phyloP scores from a whole-genome alignment of 1,140 invertebrate species.

The Bilobella aurantiaca region DNA sequence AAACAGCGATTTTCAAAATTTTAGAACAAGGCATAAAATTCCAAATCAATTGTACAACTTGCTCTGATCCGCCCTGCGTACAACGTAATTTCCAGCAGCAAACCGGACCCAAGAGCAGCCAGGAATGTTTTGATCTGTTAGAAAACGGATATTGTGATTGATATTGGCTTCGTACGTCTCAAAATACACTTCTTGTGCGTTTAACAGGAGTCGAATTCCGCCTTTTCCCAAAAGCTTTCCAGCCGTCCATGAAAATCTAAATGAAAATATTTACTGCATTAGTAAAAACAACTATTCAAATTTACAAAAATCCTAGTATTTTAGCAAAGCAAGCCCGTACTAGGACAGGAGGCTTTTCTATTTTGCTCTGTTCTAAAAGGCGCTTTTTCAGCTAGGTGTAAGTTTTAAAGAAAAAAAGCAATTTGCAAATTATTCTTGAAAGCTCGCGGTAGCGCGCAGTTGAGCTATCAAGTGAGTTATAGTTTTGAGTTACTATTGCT shows the following conservation, averaged over 20 bases:
- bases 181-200: slow-evolving; percentile 16
- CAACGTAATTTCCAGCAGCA: background rate
- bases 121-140: slow-evolving; percentile 21
- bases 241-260: slow-evolving; percentile 16
- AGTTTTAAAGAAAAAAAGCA: too few relatives aligned
- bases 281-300: too few relatives aligned
- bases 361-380: too few relatives aligned
- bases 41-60: background rate
- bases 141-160: slow-evolving; percentile 26
- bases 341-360: too few relatives aligned
- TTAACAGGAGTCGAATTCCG: background rate
- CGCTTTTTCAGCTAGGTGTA: too few relatives aligned
- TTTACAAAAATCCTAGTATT: too few relatives aligned
- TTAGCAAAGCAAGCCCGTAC: too few relatives aligned
- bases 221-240: background rate
- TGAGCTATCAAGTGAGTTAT: too few relatives aligned
- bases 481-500: too few relatives aligned
- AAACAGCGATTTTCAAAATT: background rate
- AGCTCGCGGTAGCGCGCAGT: too few relatives aligned
- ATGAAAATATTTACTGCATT: too few relatives aligned
- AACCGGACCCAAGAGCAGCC: slow-evolving; percentile 22
- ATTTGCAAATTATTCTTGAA: too few relatives aligned
- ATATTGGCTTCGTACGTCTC: slow-evolving; percentile 21
- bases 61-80: background rate
- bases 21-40: slow-evolving; percentile 4